Evolutionary conservation across 2,888 invertebrate species (phyloP), one percentile per base, ranked within the genome.

Genomic region (Timandra comae): DNA sequence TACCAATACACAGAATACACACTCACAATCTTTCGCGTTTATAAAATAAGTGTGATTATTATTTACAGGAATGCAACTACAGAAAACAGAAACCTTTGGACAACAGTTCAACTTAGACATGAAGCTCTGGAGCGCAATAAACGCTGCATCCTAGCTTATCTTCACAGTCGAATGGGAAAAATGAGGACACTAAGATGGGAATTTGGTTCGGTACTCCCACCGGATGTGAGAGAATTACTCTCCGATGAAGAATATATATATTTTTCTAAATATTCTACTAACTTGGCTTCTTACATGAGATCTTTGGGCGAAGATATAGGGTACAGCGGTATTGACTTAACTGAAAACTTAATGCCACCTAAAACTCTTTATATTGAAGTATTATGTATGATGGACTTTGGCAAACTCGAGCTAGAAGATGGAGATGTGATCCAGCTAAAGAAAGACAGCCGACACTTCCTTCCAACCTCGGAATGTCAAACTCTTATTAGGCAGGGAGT

Each of bases 301-400:
- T 91, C 93, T 0, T 88, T 98, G 35, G 96, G 96, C 7, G 92
- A 93, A 45, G 91, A 91, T 27, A 82, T 86, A 22, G 86, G 86
- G 0, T 86, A 86, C 42, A 90, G 91, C 30, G 93, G 94, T 3
- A 86, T 95, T 38, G 97, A 99, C 76, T 88, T 99, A 12, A 95
- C 95, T 0, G 91, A 93, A 46, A 93, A 97, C 68, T 79, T 95
- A 33, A 91, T 92, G 42, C 99, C 99, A 7, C 98, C 98, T 0
- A 98, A 98, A 69, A 91, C 94, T 0, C 86, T 98, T 7, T 97
- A 92, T 63, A 91, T 98, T 41, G 96, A 98, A 88, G 98, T 98
- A 31, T 87, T 95, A 8, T 98, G 97, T 66, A 63, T 96, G 27
- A 86, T 90, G 27, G 96, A 99, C 72, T 97, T 97, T 76, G 99